Base-by-base conservation (phyloP, 2,888 invertebrate species). In the Ophion ventricosus region DNA sequence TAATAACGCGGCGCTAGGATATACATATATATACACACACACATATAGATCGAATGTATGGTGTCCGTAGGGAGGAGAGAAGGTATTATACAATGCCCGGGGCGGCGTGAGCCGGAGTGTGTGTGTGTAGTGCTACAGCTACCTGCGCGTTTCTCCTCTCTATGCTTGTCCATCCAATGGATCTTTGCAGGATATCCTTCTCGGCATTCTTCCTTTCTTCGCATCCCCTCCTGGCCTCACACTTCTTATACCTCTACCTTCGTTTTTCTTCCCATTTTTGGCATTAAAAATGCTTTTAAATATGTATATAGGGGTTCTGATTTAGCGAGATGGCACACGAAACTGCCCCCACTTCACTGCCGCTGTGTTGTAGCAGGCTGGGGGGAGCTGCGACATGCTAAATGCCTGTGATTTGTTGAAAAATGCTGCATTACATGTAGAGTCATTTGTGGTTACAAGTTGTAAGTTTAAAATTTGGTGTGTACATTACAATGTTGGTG, bases 1-100 rank as follows among this genome's bases (percentile, higher is more conserved):
- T 91, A 90, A 91, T 91, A 90, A 91, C 87, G 89, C 88, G 90
- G 87, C 89, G 89, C 89, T 87, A 85, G 84, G 80, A 72, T 75
- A 82, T 57, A 17, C 49, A 3, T 14, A 49, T 49, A 49, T 17
- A 49, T 49, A 11, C 3, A 17, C 14, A 2, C 11, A 49, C 49
- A 49, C 14, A 17, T 11, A 17, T 49, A 17, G 4, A 4, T 49
- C 7, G 40, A 40, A 17, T 17, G 17, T 49, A 49, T 69, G 72
- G 25, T 76, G n/a, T 69, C 11, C 74, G 73, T 77, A 73, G 66
- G 17, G n/a, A 78, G 63, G 43, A 75, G 72, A 35, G 26, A 73
- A 73, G 73, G 64, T 67, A 84, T 79, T 73, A 72, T 66, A 76
- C 64, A 70, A 84, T 25, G 67, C 64, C 56, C 56, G 26, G 26